Evolutionary conservation across 2,888 invertebrate genomes (phyloP), one percentile per base, ranked within the genome.

Genomic region (Protophormia terraenovae): DNA sequence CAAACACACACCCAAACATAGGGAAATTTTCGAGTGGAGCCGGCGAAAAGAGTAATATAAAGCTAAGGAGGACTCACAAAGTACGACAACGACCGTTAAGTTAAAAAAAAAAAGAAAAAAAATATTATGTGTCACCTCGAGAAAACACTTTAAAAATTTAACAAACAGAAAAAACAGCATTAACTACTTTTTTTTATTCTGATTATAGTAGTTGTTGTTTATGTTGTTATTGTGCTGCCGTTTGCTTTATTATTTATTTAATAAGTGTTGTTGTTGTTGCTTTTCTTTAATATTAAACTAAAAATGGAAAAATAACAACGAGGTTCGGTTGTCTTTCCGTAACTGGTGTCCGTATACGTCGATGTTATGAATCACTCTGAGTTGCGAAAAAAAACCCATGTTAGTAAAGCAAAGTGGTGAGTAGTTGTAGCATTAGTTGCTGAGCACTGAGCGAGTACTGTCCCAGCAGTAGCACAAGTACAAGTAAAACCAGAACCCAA

Each of bases 301-400:
- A 60, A 78, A 62, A 62, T 77, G 62, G 71, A 82, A 85, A 78
- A 84, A 82, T 81, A 84, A 81, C 72, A 81, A 72, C 81, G 78
- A 73, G 71, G 66, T 62, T 81, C 60, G 73, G 32, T 64, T 75
- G 45, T 24, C 75, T 79, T 73, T 80, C 86, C 86, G 84, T 73
- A 73, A 82, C 76, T 76, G 71, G 69, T 73, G 86, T 85, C 87
- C 85, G 86, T 85, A 87, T 84, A 83, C 86, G 86, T 71, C 80
- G 87, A 81, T 75, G 86, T 84, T 86, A 83, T 87, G 86, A 86
- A 86, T 87, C 86, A 88, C 88, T 87, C 87, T 88, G 88, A 86
- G 66, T 72, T 81, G 81, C 78, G 69, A 79, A 82, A 85, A 81
- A 75, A 85, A 77, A 73, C 50, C 62, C 45, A 35, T 62, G 69